Evolutionary conservation across 2,888 invertebrate species (phyloP).

Genomic region (Hemicrepidius hirtus): DNA sequence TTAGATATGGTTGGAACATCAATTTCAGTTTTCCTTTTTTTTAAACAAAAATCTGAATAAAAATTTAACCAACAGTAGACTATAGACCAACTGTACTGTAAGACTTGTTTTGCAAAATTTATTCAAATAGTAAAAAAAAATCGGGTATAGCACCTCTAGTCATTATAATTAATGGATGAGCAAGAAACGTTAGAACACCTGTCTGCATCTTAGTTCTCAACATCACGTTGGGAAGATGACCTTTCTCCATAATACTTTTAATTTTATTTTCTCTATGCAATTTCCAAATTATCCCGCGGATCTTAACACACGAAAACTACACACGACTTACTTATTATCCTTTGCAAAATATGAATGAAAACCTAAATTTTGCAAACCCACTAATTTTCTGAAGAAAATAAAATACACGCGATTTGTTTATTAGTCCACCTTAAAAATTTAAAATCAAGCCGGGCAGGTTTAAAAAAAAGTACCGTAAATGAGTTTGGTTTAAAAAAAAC

Average conservation of each 20-base stretch:
- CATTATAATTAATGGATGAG: neutral
- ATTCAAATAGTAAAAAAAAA: too few species aligned
- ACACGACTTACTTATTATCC: constrained; percentile 10
- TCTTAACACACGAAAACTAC: neutral
- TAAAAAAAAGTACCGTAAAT: constrained; percentile 24
- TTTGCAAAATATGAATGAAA: constrained; percentile 1
- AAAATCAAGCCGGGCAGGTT: constrained; percentile 11
- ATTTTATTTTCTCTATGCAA: constrained; percentile 8
- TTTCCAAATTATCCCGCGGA: neutral
- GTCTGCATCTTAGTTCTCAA: neutral
- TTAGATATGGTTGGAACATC: too few species aligned
- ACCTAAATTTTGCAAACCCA: neutral
- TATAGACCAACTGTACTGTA: too few species aligned
- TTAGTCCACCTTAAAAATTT: too few species aligned
- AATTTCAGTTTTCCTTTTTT: too few species aligned
- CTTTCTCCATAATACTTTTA: constrained; percentile 7
- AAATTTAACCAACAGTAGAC: too few species aligned
- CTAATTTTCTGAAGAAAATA: constrained; percentile 4
- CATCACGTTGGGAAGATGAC: constrained; percentile 26
- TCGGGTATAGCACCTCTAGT: neutral
- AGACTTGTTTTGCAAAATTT: too few species aligned
- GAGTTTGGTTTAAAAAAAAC: constrained; percentile 2
- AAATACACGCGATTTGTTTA: constrained; percentile 8
- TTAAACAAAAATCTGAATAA: too few species aligned
- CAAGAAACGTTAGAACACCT: constrained; percentile 16